Evolutionary conservation across 2,113 vertebrate species (phyloP).

Genomic region (Alligator mississippiensis): DNA sequence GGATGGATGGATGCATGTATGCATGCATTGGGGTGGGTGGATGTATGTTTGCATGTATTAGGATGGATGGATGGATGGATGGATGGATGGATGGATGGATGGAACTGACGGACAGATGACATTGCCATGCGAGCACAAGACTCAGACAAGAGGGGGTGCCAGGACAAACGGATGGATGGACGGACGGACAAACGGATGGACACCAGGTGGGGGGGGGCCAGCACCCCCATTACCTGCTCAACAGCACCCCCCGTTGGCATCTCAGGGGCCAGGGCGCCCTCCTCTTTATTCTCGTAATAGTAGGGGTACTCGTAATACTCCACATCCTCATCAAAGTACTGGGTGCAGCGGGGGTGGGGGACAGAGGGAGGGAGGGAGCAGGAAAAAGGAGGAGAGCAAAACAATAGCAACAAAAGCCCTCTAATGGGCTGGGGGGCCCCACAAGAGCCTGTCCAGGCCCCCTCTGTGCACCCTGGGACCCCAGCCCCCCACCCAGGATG

Average conservation of each 20-base stretch:
- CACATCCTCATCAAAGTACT: constrained; percentile 82
- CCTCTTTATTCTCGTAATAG: constrained; percentile 80
- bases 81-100: too few species aligned
- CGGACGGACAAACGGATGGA: neutral
- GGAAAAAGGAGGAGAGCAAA: neutral
- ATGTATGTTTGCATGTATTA: too few species aligned
- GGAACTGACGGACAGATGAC: neutral
- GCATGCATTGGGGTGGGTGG: too few species aligned
- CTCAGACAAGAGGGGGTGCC: neutral
- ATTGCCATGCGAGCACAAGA: neutral
- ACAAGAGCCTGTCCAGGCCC: too few species aligned
- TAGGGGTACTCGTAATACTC: constrained; percentile 80
- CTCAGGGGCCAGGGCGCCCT: constrained; percentile 55
- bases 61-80: too few species aligned
- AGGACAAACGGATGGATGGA: neutral
- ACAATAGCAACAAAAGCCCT: neutral
- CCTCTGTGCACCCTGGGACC: too few species aligned
- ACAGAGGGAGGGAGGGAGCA: constrained; percentile 15
- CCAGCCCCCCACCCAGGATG: too few species aligned
- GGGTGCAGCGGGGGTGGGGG: constrained; percentile 51
- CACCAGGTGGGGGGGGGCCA: neutral
- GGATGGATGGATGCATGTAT: too few species aligned
- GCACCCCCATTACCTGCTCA: constrained; percentile 47
- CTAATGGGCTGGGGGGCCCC: too few species aligned
- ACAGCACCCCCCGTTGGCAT: constrained; percentile 49